Evolutionary conservation across 2,888 invertebrate species (phyloP).

Genomic region (Dryobota labecula): DNA sequence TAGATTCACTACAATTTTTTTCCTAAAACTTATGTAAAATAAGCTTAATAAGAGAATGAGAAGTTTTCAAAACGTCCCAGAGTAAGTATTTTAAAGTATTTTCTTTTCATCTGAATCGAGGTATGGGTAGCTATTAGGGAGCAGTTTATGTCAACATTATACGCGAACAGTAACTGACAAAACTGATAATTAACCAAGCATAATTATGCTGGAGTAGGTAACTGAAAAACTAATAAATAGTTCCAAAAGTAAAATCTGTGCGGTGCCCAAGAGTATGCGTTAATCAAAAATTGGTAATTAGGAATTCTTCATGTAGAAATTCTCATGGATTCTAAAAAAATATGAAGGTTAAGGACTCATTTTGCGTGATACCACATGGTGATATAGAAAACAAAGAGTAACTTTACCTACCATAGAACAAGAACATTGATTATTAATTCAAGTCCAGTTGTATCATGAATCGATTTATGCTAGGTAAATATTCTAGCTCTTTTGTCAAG

Average conservation of each 20-base stretch:
- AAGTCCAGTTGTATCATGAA: conserved; percentile 51
- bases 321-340: neutral
- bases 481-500: conserved; percentile 58
- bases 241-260: neutral
- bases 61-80: neutral
- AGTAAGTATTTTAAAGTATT: neutral
- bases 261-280: no score
- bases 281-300: neutral
- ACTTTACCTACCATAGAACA: neutral
- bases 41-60: no score
- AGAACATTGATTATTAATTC: conserved; percentile 60
- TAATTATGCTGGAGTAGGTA: neutral
- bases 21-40: neutral
- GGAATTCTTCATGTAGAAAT: no score
- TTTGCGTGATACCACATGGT: neutral
- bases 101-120: neutral
- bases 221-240: neutral
- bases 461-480: conserved; percentile 51
- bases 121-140: no score
- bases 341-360: neutral
- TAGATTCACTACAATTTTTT: neutral
- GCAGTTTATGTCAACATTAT: neutral
- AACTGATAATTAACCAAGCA: neutral
- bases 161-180: neutral
- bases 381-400: conserved; percentile 18